A percentile compares a stretch with the other conserved stretches of the same genome.
These are phyloP conservation scores for Xestia sexstrigata DNA, from an alignment of 2,888 invertebrate genomes.

Conservation along the genomic window DNA sequence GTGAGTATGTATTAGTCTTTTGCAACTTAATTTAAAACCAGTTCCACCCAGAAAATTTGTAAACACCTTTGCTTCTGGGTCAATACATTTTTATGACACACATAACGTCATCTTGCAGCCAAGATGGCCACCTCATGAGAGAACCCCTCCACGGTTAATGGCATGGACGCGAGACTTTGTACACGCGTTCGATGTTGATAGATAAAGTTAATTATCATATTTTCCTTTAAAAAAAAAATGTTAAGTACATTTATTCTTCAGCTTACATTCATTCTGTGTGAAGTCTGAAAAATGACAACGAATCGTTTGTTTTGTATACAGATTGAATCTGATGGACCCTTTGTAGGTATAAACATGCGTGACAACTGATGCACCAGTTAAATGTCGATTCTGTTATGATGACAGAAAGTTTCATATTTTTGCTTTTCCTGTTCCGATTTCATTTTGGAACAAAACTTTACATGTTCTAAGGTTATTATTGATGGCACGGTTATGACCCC, in stretches of 20 bases:
- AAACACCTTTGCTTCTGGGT: not conserved
- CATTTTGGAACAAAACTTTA: not conserved
- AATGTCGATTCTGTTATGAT: not conserved
- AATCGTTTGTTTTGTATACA: not conserved
- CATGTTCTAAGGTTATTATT: not conserved
- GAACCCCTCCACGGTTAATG: too few species aligned
- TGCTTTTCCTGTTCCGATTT: not conserved
- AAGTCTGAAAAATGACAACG: not conserved
- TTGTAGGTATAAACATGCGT: not conserved
- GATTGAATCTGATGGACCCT: not conserved
- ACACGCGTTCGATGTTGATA: too few species aligned
- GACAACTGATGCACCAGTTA: not conserved
- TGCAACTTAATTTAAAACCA: not conserved
- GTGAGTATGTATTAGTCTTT: not conserved
- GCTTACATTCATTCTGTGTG: not conserved
- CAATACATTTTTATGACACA: too few species aligned
- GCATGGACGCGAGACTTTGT: too few species aligned
- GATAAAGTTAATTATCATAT: too few species aligned
- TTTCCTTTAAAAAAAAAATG: too few species aligned
- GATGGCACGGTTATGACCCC: not conserved
- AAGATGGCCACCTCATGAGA: too few species aligned
- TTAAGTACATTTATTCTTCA: not conserved
- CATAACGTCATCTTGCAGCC: too few species aligned
- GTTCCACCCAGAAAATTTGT: not conserved
- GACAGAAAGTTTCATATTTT: not conserved